A percentile compares a stretch with the other conserved stretches of the same genome.
Conservation (phyloP, 2,888 invertebrate genomes). For the Hanleya hanleyi region DNA sequence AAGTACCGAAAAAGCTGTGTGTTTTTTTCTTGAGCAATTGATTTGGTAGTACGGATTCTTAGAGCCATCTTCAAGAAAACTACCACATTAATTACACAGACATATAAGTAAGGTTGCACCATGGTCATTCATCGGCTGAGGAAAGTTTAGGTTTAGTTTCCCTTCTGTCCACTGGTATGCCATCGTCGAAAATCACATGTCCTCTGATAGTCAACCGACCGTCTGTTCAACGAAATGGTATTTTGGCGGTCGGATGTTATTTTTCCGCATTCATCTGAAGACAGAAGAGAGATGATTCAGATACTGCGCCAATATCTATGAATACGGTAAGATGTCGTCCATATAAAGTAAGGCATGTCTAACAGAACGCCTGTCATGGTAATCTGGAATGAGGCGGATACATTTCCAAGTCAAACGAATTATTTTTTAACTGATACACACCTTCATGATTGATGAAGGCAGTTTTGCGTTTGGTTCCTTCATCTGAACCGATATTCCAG, state of each 20-base stretch:
- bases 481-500: conserved; percentile 3
- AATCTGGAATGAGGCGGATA: neutral
- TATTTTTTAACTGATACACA: neutral
- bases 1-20: conserved; percentile 46
- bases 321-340: conserved; percentile 20
- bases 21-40: conserved; percentile 46
- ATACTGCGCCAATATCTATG: conserved; percentile 8
- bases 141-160: neutral
- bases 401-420: conserved; percentile 11
- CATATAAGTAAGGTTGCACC: neutral
- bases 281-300: conserved; percentile 5
- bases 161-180: neutral
- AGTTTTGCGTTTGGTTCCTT: conserved; percentile 6
- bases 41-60: conserved; percentile 51
- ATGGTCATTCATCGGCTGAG: no score
- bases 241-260: conserved; percentile 12
- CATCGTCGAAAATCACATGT: neutral
- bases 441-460: conserved; percentile 8
- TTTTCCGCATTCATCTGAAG: neutral
- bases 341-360: conserved; percentile 20
- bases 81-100: conserved; percentile 58
- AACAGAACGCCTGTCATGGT: conserved; percentile 7
- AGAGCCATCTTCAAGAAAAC: conserved; percentile 57
- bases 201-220: neutral
- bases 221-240: neutral